Evolutionary conservation across 2,113 vertebrate species (phyloP).

Genomic region (Orycteropus afer): DNA sequence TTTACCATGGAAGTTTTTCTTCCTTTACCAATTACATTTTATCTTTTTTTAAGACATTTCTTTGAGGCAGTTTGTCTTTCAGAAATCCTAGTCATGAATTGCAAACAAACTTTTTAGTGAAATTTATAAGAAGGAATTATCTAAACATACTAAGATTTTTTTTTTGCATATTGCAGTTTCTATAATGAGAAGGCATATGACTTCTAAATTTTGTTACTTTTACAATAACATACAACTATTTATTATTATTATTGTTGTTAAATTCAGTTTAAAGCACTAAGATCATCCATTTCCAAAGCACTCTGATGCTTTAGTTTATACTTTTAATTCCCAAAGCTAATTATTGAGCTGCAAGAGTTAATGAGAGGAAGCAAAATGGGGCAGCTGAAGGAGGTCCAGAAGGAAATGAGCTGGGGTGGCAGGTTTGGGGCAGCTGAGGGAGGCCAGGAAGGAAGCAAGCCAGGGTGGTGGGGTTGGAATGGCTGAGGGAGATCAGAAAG

Average conservation of each 20-base stretch:
- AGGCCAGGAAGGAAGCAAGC: no score
- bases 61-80: not conserved
- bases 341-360: not conserved
- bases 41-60: not conserved
- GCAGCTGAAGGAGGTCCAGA: no score
- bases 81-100: not conserved
- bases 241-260: conserved; percentile 12
- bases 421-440: no score
- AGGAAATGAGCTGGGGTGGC: no score
- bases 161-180: not conserved
- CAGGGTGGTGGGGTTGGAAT: no score
- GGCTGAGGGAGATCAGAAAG: no score
- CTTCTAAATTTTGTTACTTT: not conserved
- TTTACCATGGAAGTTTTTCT: not conserved
- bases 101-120: not conserved
- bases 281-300: not conserved
- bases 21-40: not conserved
- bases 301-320: not conserved
- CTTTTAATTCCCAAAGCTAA: not conserved
- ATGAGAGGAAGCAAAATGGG: no score
- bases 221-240: not conserved
- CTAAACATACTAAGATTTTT: not conserved
- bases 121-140: not conserved
- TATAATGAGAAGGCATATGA: not conserved
- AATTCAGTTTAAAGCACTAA: not conserved